Conservation (phyloP, 2,113 vertebrate genomes). For the Athene noctua region DNA sequence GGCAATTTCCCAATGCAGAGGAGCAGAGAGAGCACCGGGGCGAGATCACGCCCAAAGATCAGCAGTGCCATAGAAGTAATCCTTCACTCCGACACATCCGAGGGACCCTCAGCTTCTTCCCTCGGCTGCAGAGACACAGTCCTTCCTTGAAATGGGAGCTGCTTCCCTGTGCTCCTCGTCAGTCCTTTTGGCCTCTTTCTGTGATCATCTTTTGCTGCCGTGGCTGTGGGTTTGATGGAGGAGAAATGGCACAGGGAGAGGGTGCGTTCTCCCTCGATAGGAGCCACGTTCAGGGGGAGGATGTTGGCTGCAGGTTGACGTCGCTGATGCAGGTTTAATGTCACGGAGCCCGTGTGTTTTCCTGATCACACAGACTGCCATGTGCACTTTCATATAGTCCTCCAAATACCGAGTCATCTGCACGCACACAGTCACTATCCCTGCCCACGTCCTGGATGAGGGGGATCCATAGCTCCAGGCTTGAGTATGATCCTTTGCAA, state of each 20-base stretch:
- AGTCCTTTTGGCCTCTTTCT: not conserved
- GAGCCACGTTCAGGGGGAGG: not conserved
- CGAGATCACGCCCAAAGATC: not conserved
- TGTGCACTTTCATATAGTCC: fast-evolving
- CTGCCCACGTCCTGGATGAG: not conserved
- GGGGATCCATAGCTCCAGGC: fast-evolving
- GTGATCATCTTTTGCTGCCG: fast-evolving
- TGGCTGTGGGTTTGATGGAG: not conserved
- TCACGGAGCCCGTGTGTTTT: not conserved
- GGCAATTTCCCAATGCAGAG: not conserved
- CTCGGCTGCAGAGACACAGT: not conserved
- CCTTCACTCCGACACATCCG: not conserved
- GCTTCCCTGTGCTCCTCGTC: not conserved
- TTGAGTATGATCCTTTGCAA: fast-evolving
- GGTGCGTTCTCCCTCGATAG: not conserved
- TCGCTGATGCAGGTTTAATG: not conserved
- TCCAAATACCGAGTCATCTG: not conserved
- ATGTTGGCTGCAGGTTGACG: too few relatives aligned
- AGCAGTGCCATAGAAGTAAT: not conserved
- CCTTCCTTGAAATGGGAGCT: not conserved
- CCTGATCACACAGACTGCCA: not conserved
- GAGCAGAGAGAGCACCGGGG: not conserved
- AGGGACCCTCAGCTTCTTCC: not conserved
- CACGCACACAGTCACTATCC: fast-evolving
- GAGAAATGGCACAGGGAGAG: not conserved